Evolutionary conservation across 92 coral and sea anemone species (phyloP).

Genomic region (Zoanthus solanderi): DNA sequence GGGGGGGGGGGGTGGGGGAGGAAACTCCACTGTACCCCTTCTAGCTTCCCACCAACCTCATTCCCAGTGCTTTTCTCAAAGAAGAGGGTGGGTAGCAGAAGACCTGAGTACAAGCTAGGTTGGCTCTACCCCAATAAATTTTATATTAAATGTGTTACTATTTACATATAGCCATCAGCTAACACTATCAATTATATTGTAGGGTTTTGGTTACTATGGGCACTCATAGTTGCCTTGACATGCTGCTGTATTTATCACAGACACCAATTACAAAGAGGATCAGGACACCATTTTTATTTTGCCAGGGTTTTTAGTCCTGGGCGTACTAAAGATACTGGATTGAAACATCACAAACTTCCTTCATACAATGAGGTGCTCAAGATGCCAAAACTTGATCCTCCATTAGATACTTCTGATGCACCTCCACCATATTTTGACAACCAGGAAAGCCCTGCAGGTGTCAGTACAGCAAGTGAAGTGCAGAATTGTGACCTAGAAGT

Average conservation of each 20-base stretch:
- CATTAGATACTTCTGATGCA: slow-evolving; percentile 75
- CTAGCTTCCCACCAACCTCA: too few species aligned
- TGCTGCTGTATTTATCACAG: slow-evolving; percentile 83
- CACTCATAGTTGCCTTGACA: slow-evolving; percentile 64
- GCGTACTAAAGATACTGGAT: neutral
- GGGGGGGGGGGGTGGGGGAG: too few species aligned
- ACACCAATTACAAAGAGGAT: slow-evolving; percentile 42
- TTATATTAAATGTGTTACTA: too few species aligned
- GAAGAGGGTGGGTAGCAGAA: too few species aligned
- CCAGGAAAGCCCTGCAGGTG: neutral
- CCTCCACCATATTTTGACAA: slow-evolving; percentile 76
- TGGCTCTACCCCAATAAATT: too few species aligned
- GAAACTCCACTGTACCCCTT: too few species aligned
- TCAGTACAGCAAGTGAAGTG: neutral
- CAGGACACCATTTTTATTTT: slow-evolving; percentile 51
- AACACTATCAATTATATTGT: neutral
- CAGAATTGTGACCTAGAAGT: neutral
- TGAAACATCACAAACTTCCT: slow-evolving; percentile 67
- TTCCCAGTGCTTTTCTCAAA: too few species aligned
- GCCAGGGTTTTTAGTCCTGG: slow-evolving; percentile 56
- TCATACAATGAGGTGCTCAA: slow-evolving; percentile 84
- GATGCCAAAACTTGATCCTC: slow-evolving; percentile 82
- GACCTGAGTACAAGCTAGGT: too few species aligned
- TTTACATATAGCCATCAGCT: too few species aligned
- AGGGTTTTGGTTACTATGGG: slow-evolving; percentile 93